Base-by-base conservation (phyloP, 2,797 vertebrate species). In the Xenops minutus region DNA sequence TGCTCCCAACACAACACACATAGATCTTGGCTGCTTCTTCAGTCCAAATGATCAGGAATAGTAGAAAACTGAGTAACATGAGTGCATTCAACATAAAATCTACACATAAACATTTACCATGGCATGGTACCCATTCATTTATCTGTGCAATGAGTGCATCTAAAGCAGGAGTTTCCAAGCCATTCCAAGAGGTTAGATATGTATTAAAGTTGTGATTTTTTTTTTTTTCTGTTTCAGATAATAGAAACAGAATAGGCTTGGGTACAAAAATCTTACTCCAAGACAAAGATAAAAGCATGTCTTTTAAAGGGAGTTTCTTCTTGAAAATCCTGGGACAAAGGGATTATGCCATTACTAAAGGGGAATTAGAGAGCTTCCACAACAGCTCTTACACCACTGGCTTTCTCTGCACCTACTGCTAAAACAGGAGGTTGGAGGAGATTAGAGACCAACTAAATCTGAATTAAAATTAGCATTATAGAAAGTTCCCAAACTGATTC, bases 381-480 rank as follows among this genome's bases (percentile, higher is more conserved):
- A 77, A 37, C 26, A 68, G 20, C 12, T 91, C 46, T 93, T 58
- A 59, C 27, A 69, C 15, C 52, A 55, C 34, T 51, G 15, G 1
- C 67, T 89, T 68, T 43, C 81, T 73, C 55, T 83, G 39, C 16
- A 85, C 29, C 51, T 74, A 52, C n/a, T 82, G 19, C 30, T 88
- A 69, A 89, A 13, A 82, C n/a, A 48, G 10, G 23, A 88, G 27
- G 12, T 13, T 66, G 49, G 16, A 83, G 48, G n/a, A 87, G 20
- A 82, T 78, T 71, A 92, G 41, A 90, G 52, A 80, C 19, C 48
- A 74, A 37, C 52, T 79, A 83, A 89, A 80, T 81, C 51, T 36
- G 18, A 84, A 91, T 69, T 89, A 71, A 92, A 96, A 87, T 95
- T 89, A 93, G 27, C 41, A 63, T 82, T 79, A 66, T 49, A 63